Conservation (phyloP, 2,797 vertebrate species). For the Rhinophrynus dorsalis region DNA sequence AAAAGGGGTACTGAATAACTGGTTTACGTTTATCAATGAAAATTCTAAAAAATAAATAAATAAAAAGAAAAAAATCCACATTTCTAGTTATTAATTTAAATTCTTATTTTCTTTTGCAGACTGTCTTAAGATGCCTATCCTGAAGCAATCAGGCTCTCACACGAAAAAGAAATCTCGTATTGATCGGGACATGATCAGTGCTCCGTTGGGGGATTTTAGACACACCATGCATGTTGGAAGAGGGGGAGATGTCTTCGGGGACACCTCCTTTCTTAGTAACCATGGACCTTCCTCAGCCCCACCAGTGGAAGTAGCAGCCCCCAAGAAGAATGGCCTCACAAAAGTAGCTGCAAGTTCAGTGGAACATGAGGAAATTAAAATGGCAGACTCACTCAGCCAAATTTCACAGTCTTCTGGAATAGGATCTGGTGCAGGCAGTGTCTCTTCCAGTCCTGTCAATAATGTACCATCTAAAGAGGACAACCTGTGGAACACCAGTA, state of each 20-base stretch:
- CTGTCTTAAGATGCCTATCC: slow-evolving; percentile 78
- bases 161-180: slow-evolving; percentile 62
- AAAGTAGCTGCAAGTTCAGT: not conserved
- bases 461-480: slow-evolving; percentile 41
- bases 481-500: slow-evolving; percentile 45
- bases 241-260: slow-evolving; percentile 86
- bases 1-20: no score
- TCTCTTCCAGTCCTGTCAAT: slow-evolving; percentile 50
- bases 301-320: slow-evolving; percentile 26
- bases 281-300: slow-evolving; percentile 64
- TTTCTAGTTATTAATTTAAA: not conserved
- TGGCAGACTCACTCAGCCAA: slow-evolving; percentile 40
- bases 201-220: slow-evolving; percentile 84
- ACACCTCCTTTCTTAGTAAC: slow-evolving; percentile 88
- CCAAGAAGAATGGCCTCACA: slow-evolving; percentile 4
- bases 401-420: slow-evolving; percentile 51
- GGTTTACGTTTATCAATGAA: no score
- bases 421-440: slow-evolving; percentile 26
- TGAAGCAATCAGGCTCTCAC: slow-evolving; percentile 76
- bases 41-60: no score
- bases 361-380: slow-evolving; percentile 26
- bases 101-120: not conserved
- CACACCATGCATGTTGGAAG: slow-evolving; percentile 95
- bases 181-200: slow-evolving; percentile 84
- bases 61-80: no score